Evolutionary conservation across 2,888 invertebrate species (phyloP).

Genomic region (Nasonia oneida): DNA sequence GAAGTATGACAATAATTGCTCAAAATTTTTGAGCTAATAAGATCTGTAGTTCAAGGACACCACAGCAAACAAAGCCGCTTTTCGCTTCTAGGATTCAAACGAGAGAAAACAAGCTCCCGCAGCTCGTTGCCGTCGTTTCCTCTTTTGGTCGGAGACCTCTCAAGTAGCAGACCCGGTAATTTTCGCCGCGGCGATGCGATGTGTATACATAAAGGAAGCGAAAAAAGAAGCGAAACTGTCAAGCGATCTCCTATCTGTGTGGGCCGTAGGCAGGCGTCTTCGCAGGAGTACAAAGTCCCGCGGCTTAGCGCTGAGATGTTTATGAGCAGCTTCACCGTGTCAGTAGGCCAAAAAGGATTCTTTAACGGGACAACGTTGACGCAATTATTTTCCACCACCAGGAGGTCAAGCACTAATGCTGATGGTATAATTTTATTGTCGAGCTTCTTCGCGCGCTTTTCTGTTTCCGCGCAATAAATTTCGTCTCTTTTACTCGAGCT

Average conservation of each 20-base stretch:
- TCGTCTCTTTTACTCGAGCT: not conserved
- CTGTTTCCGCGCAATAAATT: not conserved
- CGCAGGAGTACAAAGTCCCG: not conserved
- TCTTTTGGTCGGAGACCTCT: not conserved
- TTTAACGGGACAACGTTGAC: constrained; percentile 37
- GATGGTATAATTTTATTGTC: not conserved
- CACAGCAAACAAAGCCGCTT: not conserved
- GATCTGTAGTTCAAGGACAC: not conserved
- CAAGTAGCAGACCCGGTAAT: not conserved
- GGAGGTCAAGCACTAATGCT: not conserved
- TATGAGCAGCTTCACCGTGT: not conserved
- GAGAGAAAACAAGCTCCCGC: not conserved
- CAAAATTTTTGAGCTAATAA: too few relatives aligned
- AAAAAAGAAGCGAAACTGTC: not conserved
- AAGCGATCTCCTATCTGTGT: constrained; percentile 18
- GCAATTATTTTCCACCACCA: not conserved
- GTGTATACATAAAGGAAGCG: not conserved
- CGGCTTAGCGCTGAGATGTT: constrained; percentile 10
- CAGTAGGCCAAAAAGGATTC: constrained; percentile 1
- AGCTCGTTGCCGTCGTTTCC: not conserved
- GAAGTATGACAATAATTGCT: too few relatives aligned
- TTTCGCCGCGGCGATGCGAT: not conserved
- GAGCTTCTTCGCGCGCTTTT: not conserved
- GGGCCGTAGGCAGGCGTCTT: not conserved
- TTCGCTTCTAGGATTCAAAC: not conserved